Conservation (phyloP, 2,888 invertebrate genomes). For the Colostygia pectinataria region DNA sequence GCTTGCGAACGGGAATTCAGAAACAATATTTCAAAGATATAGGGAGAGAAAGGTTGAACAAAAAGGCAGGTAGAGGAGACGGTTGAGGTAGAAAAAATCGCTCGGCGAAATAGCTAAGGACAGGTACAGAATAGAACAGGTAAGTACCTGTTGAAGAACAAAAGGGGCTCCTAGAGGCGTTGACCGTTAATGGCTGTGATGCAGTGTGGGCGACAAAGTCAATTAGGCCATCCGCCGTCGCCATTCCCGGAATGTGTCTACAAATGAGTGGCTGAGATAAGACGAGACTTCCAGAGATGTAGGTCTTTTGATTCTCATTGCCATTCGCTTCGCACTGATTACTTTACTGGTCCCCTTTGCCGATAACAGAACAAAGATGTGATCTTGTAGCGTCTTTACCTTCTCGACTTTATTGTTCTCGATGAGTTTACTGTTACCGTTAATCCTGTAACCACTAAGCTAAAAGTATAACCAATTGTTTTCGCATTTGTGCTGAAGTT, state of each 20-base stretch:
- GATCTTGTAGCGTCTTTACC: background rate
- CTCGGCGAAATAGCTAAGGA: slow-evolving; percentile 50
- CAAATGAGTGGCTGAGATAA: slow-evolving; percentile 77
- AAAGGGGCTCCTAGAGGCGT: slow-evolving; percentile 74
- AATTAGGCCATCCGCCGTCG: slow-evolving; percentile 81
- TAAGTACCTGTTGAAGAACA: slow-evolving; percentile 70
- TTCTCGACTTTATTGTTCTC: background rate
- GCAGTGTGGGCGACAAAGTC: slow-evolving; percentile 80
- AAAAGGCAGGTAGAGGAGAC: slow-evolving; percentile 58
- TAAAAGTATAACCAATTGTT: too few relatives aligned
- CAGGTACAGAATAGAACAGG: slow-evolving; percentile 51
- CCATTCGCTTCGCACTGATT: slow-evolving; percentile 39
- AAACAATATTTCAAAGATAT: slow-evolving; percentile 57
- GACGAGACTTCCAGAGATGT: slow-evolving; percentile 48
- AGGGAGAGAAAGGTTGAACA: slow-evolving; percentile 45
- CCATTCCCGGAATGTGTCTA: slow-evolving; percentile 80
- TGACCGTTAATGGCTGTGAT: slow-evolving; percentile 73
- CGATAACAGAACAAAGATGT: background rate
- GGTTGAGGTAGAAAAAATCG: slow-evolving; percentile 42
- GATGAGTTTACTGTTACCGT: background rate
- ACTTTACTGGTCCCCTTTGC: slow-evolving; percentile 3
- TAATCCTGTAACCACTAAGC: too few relatives aligned
- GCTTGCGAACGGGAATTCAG: slow-evolving; percentile 46
- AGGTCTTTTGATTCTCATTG: slow-evolving; percentile 30
- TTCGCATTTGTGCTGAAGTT: too few relatives aligned